These are phyloP conservation scores for Tetrapedia diversipes DNA, from an alignment of 2,888 invertebrate genomes.

Conservation along the genomic window DNA sequence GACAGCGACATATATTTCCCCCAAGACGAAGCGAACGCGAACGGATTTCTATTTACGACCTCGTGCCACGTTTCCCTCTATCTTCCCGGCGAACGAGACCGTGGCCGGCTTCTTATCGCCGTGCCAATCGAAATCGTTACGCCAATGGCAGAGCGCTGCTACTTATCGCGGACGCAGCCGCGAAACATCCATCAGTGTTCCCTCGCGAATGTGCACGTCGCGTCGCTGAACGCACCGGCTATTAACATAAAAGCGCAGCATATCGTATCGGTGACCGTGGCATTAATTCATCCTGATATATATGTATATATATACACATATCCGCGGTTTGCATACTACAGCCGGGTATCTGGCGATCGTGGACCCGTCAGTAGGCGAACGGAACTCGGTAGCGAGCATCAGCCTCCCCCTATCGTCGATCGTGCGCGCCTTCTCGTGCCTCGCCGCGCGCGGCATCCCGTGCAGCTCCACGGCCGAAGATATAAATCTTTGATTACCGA, in stretches of 20 bases:
- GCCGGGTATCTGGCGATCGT: constrained; percentile 61
- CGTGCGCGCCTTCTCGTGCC: constrained; percentile 43
- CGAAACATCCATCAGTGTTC: constrained; percentile 59
- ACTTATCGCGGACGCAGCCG: constrained; percentile 58
- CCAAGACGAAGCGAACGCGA: constrained; percentile 27
- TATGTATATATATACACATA: no score
- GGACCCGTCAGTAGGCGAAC: constrained; percentile 48
- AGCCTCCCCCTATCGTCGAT: constrained; percentile 60
- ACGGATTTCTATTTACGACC: constrained; percentile 46
- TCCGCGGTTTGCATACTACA: constrained; percentile 58
- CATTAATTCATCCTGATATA: constrained; percentile 68
- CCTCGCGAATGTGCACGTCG: constrained; percentile 31
- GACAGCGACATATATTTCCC: constrained; percentile 33
- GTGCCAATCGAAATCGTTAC: constrained; percentile 50
- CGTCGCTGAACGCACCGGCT: constrained; percentile 40
- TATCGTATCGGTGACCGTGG: constrained; percentile 55
- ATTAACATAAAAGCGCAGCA: constrained; percentile 68
- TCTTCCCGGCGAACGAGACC: constrained; percentile 6
- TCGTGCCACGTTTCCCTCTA: constrained; percentile 21
- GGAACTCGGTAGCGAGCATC: constrained; percentile 67
- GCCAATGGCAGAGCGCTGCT: constrained; percentile 35
- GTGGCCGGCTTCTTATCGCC: constrained; percentile 42
- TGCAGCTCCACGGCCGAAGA: constrained; percentile 47
- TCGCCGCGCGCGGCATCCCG: constrained; percentile 46
- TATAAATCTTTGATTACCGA: constrained; percentile 71